These are phyloP conservation scores for Australoheros facetus DNA, from an alignment of 2,797 vertebrate genomes.

Conservation along the genomic window DNA sequence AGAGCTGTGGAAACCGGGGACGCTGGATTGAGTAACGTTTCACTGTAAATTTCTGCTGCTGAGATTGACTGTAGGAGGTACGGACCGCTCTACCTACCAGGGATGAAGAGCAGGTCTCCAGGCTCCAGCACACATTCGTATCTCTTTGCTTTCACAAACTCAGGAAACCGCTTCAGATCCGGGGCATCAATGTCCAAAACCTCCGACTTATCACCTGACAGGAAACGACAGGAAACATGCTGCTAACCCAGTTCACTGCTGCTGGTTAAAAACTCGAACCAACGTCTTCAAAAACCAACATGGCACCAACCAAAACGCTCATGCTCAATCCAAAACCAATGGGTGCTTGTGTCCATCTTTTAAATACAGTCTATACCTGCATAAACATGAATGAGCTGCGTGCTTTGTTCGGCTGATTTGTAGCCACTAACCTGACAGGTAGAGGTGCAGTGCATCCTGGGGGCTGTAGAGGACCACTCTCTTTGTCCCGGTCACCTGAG, in stretches of 20 bases:
- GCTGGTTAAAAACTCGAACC: not conserved
- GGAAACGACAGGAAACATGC: not conserved
- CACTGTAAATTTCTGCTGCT: no score
- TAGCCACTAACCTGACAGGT: constrained; percentile 86
- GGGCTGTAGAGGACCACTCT: constrained; percentile 90
- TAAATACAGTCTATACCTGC: no score
- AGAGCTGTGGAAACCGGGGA: constrained; percentile 79
- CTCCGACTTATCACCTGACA: constrained; percentile 91
- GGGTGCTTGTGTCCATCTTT: not conserved
- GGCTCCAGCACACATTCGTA: constrained; percentile 89
- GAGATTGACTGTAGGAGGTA: rapidly evolving
- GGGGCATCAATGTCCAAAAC: constrained; percentile 91
- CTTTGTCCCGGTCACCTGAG: constrained; percentile 93
- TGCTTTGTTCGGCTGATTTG: no score
- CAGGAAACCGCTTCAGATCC: constrained; percentile 87
- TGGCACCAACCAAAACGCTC: not conserved
- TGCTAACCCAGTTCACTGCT: not conserved
- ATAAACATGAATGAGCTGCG: no score
- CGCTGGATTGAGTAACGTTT: not conserved
- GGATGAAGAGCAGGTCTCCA: constrained; percentile 94
- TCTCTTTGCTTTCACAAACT: constrained; percentile 88
- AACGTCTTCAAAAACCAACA: not conserved
- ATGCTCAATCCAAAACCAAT: not conserved
- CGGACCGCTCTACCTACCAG: constrained; percentile 79
- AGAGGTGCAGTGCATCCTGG: constrained; percentile 90